Evolutionary conservation across 2,797 vertebrate species (phyloP).

Genomic region (Lindbergichthys nudifrons): DNA sequence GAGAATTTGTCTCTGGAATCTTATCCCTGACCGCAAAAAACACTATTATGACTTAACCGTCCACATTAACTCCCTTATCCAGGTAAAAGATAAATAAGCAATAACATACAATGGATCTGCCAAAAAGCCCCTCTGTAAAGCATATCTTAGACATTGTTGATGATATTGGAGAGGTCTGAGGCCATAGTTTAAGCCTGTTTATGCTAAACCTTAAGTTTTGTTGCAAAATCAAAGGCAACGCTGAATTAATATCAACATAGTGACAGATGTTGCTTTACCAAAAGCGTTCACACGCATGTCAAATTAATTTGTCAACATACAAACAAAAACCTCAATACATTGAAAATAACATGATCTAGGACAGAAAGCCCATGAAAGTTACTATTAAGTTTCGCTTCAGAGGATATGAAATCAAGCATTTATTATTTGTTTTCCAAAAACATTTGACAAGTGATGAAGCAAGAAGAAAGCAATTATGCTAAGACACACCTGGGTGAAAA

Average conservation of each 20-base stretch:
- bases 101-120: not conserved
- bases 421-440: not conserved
- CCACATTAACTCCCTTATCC: not conserved
- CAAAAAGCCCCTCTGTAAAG: not conserved
- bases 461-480: slow-evolving; percentile 7
- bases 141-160: not conserved
- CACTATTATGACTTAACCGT: not conserved
- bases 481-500: not conserved
- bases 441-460: not conserved
- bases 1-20: slow-evolving; percentile 30
- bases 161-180: not conserved
- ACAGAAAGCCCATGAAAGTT: not conserved
- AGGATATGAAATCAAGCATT: not conserved
- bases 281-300: not conserved
- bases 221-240: not conserved
- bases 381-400: not conserved
- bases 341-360: not conserved
- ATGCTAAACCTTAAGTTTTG: not conserved
- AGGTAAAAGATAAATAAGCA: not conserved
- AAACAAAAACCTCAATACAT: not conserved
- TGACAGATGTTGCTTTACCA: not conserved
- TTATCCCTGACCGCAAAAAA: slow-evolving; percentile 17
- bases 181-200: not conserved
- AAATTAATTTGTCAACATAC: not conserved
- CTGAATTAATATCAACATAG: not conserved